These are phyloP conservation scores for Ascidia mentula DNA, from an alignment of 23 tunicate species.

Conservation along the genomic window DNA sequence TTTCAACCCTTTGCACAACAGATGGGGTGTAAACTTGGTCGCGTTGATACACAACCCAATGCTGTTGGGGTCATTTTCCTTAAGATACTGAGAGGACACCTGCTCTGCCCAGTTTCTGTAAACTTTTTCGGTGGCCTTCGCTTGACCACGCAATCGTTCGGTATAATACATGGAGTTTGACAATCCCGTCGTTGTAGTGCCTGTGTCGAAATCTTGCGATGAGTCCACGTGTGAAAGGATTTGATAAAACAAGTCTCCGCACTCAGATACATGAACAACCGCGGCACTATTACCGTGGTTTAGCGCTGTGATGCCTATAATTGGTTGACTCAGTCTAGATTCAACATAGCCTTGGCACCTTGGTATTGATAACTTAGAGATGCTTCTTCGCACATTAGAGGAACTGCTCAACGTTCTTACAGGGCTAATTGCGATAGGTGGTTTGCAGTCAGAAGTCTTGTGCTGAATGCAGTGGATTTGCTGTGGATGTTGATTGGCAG, in stretches of 20 bases:
- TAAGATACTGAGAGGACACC: neutral
- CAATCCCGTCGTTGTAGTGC: neutral
- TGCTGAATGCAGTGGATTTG: conserved; percentile 5
- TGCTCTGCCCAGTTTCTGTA: neutral
- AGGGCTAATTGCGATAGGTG: neutral
- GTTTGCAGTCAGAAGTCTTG: neutral
- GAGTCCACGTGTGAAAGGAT: neutral
- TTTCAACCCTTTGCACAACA: neutral
- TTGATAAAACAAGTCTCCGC: neutral
- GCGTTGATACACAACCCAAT: neutral
- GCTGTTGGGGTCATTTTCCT: neutral
- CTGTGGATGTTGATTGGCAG: conserved; percentile 16
- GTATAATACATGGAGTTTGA: neutral
- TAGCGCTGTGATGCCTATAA: neutral
- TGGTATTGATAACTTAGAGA: neutral
- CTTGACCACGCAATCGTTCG: neutral
- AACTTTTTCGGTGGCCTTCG: neutral
- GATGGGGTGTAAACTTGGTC: neutral
- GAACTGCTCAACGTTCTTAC: neutral
- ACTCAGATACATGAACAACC: neutral
- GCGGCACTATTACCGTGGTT: neutral
- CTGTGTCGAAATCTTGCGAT: neutral
- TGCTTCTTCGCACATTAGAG: neutral
- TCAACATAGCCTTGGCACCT: neutral
- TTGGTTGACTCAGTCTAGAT: neutral